phyloP scores from a whole-genome alignment of 2,797 vertebrate genomes.

The Octomys mimax region DNA sequence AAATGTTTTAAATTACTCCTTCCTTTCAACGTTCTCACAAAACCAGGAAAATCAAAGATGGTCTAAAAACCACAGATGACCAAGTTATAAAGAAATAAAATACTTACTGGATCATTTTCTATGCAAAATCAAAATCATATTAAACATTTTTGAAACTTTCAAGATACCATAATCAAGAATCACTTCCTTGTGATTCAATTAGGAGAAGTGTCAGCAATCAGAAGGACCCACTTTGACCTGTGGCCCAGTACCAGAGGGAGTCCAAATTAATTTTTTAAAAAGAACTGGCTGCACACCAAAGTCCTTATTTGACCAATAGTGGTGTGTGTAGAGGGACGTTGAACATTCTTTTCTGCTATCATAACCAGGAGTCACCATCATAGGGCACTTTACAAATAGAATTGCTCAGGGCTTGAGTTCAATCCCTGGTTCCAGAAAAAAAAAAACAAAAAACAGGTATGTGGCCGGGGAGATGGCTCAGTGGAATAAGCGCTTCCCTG shows the following conservation, averaged over 20 bases:
- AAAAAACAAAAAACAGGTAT: too few relatives aligned
- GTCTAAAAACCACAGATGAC: constrained; percentile 51
- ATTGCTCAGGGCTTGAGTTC: constrained; percentile 46
- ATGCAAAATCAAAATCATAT: constrained; percentile 82
- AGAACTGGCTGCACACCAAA: constrained; percentile 28
- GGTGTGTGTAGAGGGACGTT: not conserved
- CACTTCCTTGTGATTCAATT: constrained; percentile 25
- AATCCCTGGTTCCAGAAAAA: too few relatives aligned
- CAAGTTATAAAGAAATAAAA: constrained; percentile 62
- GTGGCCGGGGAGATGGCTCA: too few relatives aligned
- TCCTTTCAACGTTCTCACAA: not conserved
- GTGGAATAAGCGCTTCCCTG: too few relatives aligned
- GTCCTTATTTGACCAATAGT: not conserved
- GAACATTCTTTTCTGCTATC: not conserved
- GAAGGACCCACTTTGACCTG: not conserved
- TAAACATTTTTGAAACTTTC: constrained; percentile 67
- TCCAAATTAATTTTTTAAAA: not conserved
- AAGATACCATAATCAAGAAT: constrained; percentile 63
- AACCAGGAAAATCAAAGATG: constrained; percentile 8
- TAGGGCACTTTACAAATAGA: constrained; percentile 73
- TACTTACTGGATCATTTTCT: constrained; percentile 66
- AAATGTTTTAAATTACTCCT: not conserved
- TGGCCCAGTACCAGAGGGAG: not conserved
- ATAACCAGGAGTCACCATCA: not conserved
- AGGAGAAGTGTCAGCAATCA: not conserved